Base-by-base conservation (phyloP, 37 sponge, comb jelly and placozoan species). In the Halichondria panicea region DNA sequence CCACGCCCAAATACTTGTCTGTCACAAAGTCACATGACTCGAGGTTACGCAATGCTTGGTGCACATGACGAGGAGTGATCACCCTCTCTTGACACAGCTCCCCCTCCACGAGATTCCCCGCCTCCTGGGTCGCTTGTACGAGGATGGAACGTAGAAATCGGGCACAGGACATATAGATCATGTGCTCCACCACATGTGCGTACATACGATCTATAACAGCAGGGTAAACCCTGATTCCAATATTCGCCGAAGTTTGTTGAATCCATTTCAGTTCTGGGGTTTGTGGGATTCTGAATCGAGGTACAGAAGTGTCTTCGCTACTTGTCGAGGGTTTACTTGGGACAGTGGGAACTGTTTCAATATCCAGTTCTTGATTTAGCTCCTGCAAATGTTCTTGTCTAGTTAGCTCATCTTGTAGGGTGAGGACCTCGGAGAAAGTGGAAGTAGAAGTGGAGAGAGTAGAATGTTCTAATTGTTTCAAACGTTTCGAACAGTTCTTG, bases 161-260 rank as follows among this genome's bases (percentile, higher is more conserved):
- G 21, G 86, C 33, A 58, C 80, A 79, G 2, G 86, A 77, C 55
- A 77, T 65, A 31, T 63, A 86, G 41, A 86, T 79, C 86, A 86
- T 86, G 80, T 86, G 86, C 44, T 86, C 86, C 43, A 86, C 80
- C 4, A 86, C 86, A 53, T 86, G 86, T 19, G 80, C 73, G n/a
- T 78, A 71, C 86, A 79, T 86, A 15, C 80, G 43, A 46, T 78
- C 80, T 44, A 78, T 72, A 34, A 77, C 66, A 24, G 72, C 74
- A 11, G 86, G 86, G 43, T 63, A 71, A 19, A 86, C 66, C 43
- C n/a, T 38, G 34, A 86, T 79, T 0, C 86, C 86, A 11, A 86
- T 41, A 9, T 64, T 22, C 9, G 69, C 71, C 7, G 80, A 73
- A 1, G 86, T 86, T 30, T 55, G 58, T 27, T 79, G 79, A 18